phyloP scores from a whole-genome alignment of 1,140 invertebrate genomes.

The Drosophila saltans region DNA sequence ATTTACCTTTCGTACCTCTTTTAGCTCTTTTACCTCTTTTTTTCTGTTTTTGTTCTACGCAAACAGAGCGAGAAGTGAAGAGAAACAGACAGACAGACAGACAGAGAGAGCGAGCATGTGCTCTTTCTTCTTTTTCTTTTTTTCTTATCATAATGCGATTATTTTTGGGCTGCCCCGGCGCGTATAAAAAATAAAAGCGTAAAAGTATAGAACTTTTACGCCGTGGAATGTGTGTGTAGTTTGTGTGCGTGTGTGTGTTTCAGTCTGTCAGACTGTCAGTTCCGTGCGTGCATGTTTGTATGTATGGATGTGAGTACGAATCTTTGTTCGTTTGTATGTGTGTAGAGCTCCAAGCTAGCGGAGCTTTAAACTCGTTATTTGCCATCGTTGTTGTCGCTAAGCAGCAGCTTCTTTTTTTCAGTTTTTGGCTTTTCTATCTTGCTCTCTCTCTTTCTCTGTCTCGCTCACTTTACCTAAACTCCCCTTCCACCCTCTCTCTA shows the following conservation, averaged over 20 bases:
- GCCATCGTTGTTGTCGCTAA: conserved; percentile 42
- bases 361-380: conserved; percentile 78
- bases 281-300: conserved; percentile 12
- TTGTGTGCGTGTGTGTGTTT: conserved; percentile 23
- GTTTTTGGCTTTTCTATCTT: conserved; percentile 5
- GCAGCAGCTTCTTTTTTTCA: conserved; percentile 47
- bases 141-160: conserved; percentile 76
- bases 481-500: background rate
- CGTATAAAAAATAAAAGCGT: conserved; percentile 58
- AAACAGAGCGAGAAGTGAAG: conserved; percentile 13
- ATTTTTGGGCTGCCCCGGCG: conserved; percentile 58
- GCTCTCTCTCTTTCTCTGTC: conserved; percentile 21
- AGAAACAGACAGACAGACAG: conserved; percentile 18
- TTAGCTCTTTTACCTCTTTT: conserved; percentile 31
- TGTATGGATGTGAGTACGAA: conserved; percentile 11
- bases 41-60: conserved; percentile 10
- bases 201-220: conserved; percentile 69
- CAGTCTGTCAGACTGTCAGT: conserved; percentile 16
- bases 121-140: conserved; percentile 32
- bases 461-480: background rate
- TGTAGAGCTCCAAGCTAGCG: conserved; percentile 56
- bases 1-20: conserved; percentile 2
- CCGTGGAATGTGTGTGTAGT: conserved; percentile 43
- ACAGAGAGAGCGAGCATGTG: conserved; percentile 18
- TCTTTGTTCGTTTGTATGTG: conserved; percentile 14